phyloP scores from a whole-genome alignment of 2,113 vertebrate species.

The Polyodon spathula region DNA sequence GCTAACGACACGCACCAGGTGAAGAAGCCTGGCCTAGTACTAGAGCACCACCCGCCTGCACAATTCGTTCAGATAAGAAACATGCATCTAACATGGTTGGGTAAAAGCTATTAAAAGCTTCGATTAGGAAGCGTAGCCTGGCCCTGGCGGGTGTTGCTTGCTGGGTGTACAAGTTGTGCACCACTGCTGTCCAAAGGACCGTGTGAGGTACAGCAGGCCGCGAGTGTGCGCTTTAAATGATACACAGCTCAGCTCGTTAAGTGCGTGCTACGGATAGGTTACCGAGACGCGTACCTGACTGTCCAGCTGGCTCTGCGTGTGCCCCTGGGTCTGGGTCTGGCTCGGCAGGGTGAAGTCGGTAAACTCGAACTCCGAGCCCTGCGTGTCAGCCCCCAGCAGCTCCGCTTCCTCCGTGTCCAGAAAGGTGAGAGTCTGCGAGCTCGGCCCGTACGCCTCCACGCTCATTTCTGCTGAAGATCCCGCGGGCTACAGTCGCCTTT shows the following conservation, averaged over 20 bases:
- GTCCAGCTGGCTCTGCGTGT: constrained; percentile 62
- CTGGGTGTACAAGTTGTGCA: too few species aligned
- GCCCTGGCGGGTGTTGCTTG: too few species aligned
- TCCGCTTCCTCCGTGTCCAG: constrained; percentile 92
- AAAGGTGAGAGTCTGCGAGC: constrained; percentile 93
- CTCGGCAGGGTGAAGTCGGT: constrained; percentile 92
- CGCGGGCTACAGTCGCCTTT: background rate
- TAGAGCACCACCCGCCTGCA: background rate
- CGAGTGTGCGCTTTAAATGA: background rate
- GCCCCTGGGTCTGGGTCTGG: constrained; percentile 82
- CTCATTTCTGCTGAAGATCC: constrained; percentile 57
- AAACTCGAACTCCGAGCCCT: constrained; percentile 92
- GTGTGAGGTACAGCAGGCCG: background rate
- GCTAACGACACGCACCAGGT: background rate
- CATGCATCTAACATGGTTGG: background rate
- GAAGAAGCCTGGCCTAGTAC: background rate
- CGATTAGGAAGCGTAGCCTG: too few species aligned
- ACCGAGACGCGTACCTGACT: constrained; percentile 49
- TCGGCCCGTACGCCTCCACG: constrained; percentile 94
- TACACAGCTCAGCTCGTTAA: background rate
- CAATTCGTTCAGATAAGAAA: background rate
- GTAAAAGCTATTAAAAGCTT: too few species aligned
- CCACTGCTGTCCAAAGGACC: too few species aligned
- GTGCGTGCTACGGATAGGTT: background rate
- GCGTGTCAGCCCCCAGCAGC: constrained; percentile 86